Evolutionary conservation across 2,888 invertebrate species (phyloP).

Genomic region (Epinotia demarniana): DNA sequence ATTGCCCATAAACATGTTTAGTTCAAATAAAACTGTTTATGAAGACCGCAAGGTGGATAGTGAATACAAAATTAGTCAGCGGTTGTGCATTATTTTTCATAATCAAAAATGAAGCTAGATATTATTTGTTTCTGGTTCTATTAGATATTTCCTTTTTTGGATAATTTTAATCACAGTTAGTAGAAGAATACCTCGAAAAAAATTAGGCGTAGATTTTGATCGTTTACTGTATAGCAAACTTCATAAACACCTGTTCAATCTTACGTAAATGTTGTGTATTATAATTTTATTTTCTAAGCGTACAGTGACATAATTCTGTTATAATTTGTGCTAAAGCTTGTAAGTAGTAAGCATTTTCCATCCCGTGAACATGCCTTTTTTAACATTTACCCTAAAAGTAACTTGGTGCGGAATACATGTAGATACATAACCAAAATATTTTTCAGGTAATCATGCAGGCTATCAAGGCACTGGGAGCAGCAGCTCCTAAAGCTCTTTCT

Average conservation of each 20-base stretch:
- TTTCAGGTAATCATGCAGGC: slow-evolving; percentile 74
- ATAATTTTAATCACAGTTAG: not conserved
- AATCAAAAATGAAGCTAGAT: not conserved
- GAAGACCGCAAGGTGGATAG: not conserved
- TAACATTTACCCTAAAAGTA: not conserved
- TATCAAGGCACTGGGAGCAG: slow-evolving; percentile 71
- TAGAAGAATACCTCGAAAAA: not conserved
- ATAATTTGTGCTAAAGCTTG: slow-evolving; percentile 52
- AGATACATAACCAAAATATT: slow-evolving; percentile 43
- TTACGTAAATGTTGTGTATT: slow-evolving; percentile 64
- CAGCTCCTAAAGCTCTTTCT: slow-evolving; percentile 70
- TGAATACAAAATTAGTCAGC: not conserved
- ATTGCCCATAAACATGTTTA: too few relatives aligned
- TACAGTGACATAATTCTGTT: slow-evolving; percentile 48
- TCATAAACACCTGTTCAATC: slow-evolving; percentile 29
- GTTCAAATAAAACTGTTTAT: not conserved
- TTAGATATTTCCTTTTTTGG: not conserved
- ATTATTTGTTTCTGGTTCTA: not conserved
- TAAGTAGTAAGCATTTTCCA: slow-evolving; percentile 51
- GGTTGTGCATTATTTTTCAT: not conserved
- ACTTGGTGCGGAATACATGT: not conserved
- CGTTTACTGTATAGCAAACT: slow-evolving; percentile 14
- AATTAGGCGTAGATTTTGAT: slow-evolving; percentile 12
- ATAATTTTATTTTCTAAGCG: slow-evolving; percentile 50
- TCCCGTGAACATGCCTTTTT: slow-evolving; percentile 10